A percentile compares a stretch with the other conserved stretches of the same genome.
Evolutionary conservation across 2,797 vertebrate genomes (phyloP).

Genomic region (Tapirus indicus): DNA sequence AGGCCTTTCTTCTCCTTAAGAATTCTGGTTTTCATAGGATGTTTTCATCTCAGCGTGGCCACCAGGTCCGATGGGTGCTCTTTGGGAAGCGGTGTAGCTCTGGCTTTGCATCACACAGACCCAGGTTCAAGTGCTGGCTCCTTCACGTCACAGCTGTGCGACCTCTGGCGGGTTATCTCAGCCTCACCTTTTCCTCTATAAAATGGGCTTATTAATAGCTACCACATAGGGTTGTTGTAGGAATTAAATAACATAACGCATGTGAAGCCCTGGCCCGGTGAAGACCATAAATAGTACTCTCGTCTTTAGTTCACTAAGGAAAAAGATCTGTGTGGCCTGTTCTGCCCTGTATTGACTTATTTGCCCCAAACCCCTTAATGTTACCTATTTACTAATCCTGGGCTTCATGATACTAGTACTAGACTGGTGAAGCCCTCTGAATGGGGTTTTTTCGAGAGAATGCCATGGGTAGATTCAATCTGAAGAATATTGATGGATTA

Average conservation of each 20-base stretch:
- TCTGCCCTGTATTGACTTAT: background rate
- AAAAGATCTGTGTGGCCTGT: background rate
- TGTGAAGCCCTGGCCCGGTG: background rate
- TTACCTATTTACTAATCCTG: background rate
- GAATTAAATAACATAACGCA: background rate
- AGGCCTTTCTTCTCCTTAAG: background rate
- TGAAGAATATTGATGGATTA: background rate
- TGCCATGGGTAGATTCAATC: background rate
- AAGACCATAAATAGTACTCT: background rate
- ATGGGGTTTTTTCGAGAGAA: background rate
- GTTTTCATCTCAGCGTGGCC: background rate
- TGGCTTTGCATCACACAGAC: background rate
- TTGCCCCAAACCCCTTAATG: background rate
- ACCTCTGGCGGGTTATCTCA: background rate
- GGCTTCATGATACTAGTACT: background rate
- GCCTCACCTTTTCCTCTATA: background rate
- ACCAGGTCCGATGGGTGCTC: background rate
- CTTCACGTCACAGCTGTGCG: background rate
- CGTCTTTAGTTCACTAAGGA: background rate
- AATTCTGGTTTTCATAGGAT: background rate
- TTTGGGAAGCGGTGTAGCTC: background rate
- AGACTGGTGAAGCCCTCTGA: background rate
- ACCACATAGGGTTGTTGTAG: background rate
- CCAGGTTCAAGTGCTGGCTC: background rate
- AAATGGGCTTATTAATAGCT: background rate